These are phyloP conservation scores for Strigamia maritima DNA, from an alignment of 2,888 invertebrate species.

Conservation along the genomic window DNA sequence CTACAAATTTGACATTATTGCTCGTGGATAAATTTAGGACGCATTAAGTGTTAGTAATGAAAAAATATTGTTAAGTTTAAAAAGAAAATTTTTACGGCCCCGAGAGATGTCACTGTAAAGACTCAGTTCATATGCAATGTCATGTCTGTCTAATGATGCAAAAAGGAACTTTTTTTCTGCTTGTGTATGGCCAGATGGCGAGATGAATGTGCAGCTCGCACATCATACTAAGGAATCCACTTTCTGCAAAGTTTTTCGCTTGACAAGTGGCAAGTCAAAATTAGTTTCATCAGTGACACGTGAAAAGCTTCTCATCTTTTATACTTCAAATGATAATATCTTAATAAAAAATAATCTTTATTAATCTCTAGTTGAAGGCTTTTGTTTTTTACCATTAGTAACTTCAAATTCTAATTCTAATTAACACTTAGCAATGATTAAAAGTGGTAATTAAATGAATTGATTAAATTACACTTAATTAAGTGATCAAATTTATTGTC, in stretches of 20 bases:
- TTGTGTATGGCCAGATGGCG: not conserved
- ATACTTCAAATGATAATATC: not conserved
- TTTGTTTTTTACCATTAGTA: no score
- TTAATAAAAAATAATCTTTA: no score
- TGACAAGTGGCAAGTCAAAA: not conserved
- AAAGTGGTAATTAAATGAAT: no score
- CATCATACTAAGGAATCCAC: constrained; percentile 11
- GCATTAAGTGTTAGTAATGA: not conserved
- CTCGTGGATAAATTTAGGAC: not conserved
- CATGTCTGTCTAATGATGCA: constrained; percentile 20
- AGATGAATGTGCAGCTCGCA: constrained; percentile 23
- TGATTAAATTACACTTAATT: no score
- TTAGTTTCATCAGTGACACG: constrained; percentile 9
- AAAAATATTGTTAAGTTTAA: not conserved
- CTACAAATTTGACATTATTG: constrained; percentile 23
- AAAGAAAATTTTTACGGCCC: not conserved
- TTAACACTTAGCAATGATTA: no score
- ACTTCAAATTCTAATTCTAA: no score
- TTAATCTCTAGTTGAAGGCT: no score
- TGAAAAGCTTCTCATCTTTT: not conserved
- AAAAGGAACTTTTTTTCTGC: not conserved
- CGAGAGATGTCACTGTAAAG: not conserved
- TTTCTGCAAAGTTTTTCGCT: not conserved
- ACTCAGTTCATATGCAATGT: not conserved
- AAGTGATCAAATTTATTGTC: no score